Evolutionary conservation across 2,113 vertebrate genomes (phyloP).

Genomic region (Turnix velox): DNA sequence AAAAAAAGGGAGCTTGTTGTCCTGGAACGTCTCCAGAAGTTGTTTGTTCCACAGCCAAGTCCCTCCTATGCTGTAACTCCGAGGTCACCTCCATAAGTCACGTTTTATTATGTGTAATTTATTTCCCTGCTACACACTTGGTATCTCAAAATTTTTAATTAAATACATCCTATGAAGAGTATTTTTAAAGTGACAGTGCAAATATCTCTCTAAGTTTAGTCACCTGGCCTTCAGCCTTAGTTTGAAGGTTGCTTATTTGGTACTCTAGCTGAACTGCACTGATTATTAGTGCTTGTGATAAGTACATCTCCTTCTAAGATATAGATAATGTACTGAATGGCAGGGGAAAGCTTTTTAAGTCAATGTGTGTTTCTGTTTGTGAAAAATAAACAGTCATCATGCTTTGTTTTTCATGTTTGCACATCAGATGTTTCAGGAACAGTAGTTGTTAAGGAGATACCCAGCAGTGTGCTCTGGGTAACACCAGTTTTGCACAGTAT

Average conservation of each 20-base stretch:
- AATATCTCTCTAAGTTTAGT: neutral
- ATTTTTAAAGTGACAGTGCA: neutral
- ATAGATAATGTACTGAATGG: neutral
- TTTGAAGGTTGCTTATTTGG: neutral
- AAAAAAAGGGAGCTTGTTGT: slow-evolving; percentile 64
- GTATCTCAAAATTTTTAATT: neutral
- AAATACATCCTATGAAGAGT: neutral
- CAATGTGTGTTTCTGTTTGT: neutral
- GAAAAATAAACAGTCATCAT: neutral
- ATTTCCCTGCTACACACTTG: neutral
- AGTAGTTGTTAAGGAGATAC: neutral
- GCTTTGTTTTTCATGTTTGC: neutral
- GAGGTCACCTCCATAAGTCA: slow-evolving; percentile 41
- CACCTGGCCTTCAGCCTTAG: neutral
- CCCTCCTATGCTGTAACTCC: slow-evolving; percentile 28
- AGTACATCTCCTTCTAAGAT: neutral
- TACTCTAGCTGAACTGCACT: neutral
- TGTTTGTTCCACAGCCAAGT: slow-evolving; percentile 52
- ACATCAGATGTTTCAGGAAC: neutral
- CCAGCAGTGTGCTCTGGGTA: neutral
- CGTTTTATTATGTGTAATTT: slow-evolving; percentile 33
- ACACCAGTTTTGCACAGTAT: neutral
- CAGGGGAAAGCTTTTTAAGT: neutral
- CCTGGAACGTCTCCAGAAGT: slow-evolving; percentile 59
- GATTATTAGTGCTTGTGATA: neutral